phyloP scores from a whole-genome alignment of 2,113 vertebrate species.

The Percina caprodes region DNA sequence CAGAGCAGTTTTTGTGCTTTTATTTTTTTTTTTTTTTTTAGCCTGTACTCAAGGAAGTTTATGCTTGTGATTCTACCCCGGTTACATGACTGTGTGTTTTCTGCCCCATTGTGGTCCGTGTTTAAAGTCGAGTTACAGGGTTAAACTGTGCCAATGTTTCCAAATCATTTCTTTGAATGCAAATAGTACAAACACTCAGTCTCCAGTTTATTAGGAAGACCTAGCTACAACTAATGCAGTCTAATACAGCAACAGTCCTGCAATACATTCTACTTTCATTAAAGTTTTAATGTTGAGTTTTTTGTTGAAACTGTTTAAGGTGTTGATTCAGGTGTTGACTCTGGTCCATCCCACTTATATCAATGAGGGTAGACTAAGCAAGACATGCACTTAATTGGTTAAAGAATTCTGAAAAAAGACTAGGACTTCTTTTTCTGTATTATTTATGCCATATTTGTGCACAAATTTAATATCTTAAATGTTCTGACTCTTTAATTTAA shows the following conservation, averaged over 20 bases:
- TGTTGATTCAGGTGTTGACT: too few relatives aligned
- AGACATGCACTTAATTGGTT: background rate
- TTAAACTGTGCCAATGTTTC: slow-evolving; percentile 57
- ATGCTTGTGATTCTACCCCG: slow-evolving; percentile 21
- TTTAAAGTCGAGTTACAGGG: slow-evolving; percentile 11
- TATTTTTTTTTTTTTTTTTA: slow-evolving; percentile 21
- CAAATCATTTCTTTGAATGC: slow-evolving; percentile 9
- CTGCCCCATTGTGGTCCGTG: background rate
- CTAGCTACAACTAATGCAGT: background rate
- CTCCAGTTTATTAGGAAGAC: slow-evolving; percentile 4
- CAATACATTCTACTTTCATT: too few relatives aligned
- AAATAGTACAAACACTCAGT: background rate
- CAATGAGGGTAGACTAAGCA: too few relatives aligned
- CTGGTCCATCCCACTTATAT: too few relatives aligned
- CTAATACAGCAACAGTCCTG: background rate
- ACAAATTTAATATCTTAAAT: background rate
- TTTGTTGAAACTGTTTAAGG: too few relatives aligned
- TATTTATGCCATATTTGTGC: background rate
- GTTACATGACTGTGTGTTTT: slow-evolving; percentile 27
- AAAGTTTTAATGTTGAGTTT: too few relatives aligned
- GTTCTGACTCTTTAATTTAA: slow-evolving; percentile 1
- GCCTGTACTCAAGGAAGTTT: slow-evolving; percentile 44
- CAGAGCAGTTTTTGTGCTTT: slow-evolving; percentile 42
- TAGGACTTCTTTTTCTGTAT: background rate
- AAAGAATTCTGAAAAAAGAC: background rate